phyloP scores from a whole-genome alignment of 2,113 vertebrate species.

The Chionomys nivalis region DNA sequence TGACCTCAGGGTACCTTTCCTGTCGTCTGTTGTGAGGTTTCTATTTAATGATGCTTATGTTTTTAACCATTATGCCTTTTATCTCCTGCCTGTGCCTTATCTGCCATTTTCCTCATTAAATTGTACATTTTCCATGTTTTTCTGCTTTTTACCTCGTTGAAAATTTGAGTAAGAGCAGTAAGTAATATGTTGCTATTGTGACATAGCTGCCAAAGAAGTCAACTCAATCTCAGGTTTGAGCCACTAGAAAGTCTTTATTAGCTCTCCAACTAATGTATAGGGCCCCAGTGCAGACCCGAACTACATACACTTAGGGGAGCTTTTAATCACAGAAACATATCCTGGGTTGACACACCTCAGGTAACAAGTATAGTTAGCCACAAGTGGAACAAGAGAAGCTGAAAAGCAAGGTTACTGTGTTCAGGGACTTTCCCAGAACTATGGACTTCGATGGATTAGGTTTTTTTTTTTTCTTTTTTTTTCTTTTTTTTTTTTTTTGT shows the following conservation, averaged over 20 bases:
- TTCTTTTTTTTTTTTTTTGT: too few species aligned
- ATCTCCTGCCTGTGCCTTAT: background rate
- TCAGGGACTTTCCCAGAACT: background rate
- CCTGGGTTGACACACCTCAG: background rate
- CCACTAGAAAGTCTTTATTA: background rate
- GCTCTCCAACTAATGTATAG: background rate
- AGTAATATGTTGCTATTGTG: background rate
- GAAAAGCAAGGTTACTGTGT: background rate
- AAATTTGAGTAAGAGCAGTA: background rate
- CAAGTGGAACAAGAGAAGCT: background rate
- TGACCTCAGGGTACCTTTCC: background rate
- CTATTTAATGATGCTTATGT: background rate
- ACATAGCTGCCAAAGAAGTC: background rate
- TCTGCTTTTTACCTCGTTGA: background rate
- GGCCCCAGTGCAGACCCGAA: background rate
- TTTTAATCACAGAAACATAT: background rate
- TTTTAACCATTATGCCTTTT: background rate
- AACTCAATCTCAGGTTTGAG: background rate
- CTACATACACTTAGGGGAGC: background rate
- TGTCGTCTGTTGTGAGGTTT: background rate
- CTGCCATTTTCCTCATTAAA: background rate
- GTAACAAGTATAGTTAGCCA: background rate
- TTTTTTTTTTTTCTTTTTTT: too few species aligned
- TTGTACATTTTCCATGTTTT: background rate
- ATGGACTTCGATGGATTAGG: background rate